Base-by-base conservation (phyloP, 2,113 vertebrate species). In the Cricetomys ansorgei region DNA sequence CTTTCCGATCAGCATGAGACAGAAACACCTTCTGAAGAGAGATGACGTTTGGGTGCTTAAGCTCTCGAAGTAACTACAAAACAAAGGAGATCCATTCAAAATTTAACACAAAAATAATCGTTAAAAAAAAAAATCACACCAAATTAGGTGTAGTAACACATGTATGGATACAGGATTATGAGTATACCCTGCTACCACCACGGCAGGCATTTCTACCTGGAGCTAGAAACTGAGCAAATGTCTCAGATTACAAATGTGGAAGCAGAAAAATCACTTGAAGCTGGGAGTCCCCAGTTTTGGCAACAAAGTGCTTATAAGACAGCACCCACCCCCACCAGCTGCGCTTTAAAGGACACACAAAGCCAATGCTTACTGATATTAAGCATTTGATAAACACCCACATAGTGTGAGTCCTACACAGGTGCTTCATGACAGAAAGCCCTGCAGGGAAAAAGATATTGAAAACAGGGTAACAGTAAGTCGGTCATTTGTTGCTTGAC, bases 1-100 rank as follows among this genome's bases (percentile, higher is more conserved):
- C 99, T 99, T 99, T 99, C 97, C 99, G 99, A 98, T 99, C 99
- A 92, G 99, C 99, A 43, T 99, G 99, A 95, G 99, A 99, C 97
- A 99, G 99, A 98, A 99, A 99, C 98, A 99, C 99, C 97, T 99
- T 99, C 97, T 99, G 99, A 98, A 99, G 99, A 95, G 99, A 99
- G 99, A 99, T 99, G 98, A 99, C 99, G 93, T 99, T 99, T 94
- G 99, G 99, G 98, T 99, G 99, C 98, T 99, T 99, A 97, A 99
- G 98, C 98, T 99, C 99, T 96, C 99, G 99, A 92, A 99, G 99
- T 98, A 99, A 98, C 99, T 99, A 99, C 88, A 99, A 99, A 96
- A 98, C 31, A 96, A 98, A 97, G 88, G 89, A 98, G 83, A 97
- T 69, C 16, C 81, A 88, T 96, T 97, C 96, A 97, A 96, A 95